These are phyloP conservation scores for Hipposideros armiger DNA, from an alignment of 2,113 vertebrate species.

Conservation along the genomic window DNA sequence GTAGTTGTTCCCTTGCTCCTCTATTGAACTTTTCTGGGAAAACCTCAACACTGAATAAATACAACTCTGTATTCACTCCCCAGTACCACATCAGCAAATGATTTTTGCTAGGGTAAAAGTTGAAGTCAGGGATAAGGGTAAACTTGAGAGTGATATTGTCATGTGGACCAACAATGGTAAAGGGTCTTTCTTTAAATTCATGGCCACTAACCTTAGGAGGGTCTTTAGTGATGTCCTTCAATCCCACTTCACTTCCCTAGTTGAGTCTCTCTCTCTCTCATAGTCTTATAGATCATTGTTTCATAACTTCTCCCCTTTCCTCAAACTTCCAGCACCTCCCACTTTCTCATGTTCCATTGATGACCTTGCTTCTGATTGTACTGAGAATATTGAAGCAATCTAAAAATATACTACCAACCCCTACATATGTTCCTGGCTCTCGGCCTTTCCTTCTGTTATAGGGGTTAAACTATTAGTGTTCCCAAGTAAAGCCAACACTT, in stretches of 20 bases:
- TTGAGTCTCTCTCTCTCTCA: not conserved
- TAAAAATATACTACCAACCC: not conserved
- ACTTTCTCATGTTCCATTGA: not conserved
- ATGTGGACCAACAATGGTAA: not conserved
- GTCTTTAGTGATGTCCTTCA: not conserved
- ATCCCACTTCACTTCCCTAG: not conserved
- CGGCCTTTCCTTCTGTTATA: not conserved
- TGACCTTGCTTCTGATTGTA: not conserved
- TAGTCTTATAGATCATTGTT: not conserved
- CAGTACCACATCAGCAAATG: not conserved
- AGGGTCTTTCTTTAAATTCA: not conserved
- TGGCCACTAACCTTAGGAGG: not conserved
- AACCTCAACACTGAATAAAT: not conserved
- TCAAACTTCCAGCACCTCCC: not conserved
- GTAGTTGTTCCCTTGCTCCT: not conserved
- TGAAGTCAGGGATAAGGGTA: not conserved
- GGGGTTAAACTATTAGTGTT: not conserved
- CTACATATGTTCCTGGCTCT: not conserved
- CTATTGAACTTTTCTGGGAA: not conserved
- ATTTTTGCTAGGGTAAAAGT: not conserved
- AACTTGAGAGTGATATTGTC: not conserved
- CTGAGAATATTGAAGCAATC: not conserved
- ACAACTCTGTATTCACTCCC: not conserved
- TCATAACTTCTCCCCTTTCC: not conserved
- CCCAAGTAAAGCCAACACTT: not conserved